phyloP scores from a whole-genome alignment of 2,113 vertebrate species.

The Pionites leucogaster region DNA sequence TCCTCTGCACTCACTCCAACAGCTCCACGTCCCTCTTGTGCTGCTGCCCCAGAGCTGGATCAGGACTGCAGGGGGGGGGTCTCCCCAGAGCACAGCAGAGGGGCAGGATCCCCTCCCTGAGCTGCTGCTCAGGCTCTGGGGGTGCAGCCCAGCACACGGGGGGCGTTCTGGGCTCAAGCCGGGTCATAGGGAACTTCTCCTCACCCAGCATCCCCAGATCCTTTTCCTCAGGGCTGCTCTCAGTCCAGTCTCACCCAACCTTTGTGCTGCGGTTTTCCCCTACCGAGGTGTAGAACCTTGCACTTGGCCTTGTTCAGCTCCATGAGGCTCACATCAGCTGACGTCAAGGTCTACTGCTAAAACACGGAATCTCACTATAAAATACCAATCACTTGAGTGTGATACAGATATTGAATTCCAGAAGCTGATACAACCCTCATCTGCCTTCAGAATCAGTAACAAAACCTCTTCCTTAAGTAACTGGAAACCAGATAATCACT shows the following conservation, averaged over 20 bases:
- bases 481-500: not conserved
- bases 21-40: too few species aligned
- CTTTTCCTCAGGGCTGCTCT: not conserved
- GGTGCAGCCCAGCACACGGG: not conserved
- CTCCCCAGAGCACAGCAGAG: not conserved
- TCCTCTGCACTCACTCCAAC: too few species aligned
- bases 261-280: not conserved
- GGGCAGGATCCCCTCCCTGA: not conserved
- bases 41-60: too few species aligned
- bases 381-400: rapidly evolving
- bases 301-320: not conserved
- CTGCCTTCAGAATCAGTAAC: not conserved
- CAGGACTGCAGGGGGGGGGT: too few species aligned
- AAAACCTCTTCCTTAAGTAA: not conserved
- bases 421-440: not conserved
- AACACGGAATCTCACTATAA: not conserved
- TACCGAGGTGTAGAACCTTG: not conserved
- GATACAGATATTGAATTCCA: not conserved
- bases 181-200: not conserved
- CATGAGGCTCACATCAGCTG: not conserved
- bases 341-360: not conserved
- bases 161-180: not conserved
- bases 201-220: not conserved
- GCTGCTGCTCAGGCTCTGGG: not conserved
- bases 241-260: not conserved